Evolutionary conservation across 2,888 invertebrate genomes (phyloP).

Genomic region (Aleiodes alternator): DNA sequence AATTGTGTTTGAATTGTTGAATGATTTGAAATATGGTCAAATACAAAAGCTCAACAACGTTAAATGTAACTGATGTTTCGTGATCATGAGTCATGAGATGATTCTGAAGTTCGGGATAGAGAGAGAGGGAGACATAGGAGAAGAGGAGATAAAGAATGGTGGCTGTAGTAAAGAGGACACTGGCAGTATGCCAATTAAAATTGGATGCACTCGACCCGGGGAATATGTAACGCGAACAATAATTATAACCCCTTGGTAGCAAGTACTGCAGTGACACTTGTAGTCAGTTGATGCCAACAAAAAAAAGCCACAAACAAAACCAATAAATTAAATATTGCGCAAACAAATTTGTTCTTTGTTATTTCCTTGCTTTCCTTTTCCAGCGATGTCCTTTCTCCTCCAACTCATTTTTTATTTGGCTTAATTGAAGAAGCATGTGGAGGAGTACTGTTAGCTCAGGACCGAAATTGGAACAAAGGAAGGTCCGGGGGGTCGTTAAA

Average conservation of each 20-base stretch:
- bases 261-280: conserved; percentile 21
- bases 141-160: conserved; percentile 21
- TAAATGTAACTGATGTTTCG: conserved; percentile 11
- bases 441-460: conserved; percentile 23
- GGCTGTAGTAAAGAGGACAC: conserved; percentile 53
- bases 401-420: conserved; percentile 11
- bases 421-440: conserved; percentile 22
- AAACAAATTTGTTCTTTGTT: conserved; percentile 25
- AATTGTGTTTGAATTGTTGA: not conserved
- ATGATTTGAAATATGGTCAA: conserved; percentile 7
- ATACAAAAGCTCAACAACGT: conserved; percentile 7
- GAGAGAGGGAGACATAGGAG: conserved; percentile 3
- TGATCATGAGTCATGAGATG: conserved; percentile 12
- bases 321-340: conserved; percentile 35
- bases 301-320: conserved; percentile 34
- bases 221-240: conserved; percentile 54
- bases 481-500: conserved; percentile 63
- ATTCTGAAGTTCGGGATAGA: not conserved
- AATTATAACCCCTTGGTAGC: conserved; percentile 46
- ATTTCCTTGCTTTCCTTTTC: not conserved
- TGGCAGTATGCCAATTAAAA: conserved; percentile 67
- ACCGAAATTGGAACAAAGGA: conserved; percentile 36
- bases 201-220: conserved; percentile 50
- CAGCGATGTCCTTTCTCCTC: not conserved
- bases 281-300: conserved; percentile 29